Conservation (phyloP, 2,888 invertebrate genomes). For the Lepetodrilus schrolli region DNA sequence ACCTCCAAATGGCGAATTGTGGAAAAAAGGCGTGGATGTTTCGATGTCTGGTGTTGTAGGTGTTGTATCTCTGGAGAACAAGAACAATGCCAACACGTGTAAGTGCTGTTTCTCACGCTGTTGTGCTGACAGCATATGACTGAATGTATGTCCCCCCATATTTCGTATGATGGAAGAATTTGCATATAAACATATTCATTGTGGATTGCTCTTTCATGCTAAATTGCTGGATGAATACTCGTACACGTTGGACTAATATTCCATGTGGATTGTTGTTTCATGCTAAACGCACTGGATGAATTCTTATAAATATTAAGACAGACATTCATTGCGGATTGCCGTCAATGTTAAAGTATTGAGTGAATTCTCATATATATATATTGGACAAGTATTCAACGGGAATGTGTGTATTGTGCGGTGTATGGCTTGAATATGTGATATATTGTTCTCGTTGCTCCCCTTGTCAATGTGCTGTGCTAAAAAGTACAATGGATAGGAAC, state of each 20-base stretch:
- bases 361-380: not conserved
- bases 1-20: no score
- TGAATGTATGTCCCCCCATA: not conserved
- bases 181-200: not conserved
- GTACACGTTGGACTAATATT: no score
- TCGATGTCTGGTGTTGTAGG: not conserved
- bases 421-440: slow-evolving; percentile 24
- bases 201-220: not conserved
- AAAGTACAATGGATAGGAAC: no score
- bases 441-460: not conserved
- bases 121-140: not conserved
- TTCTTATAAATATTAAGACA: not conserved
- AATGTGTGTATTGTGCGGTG: not conserved
- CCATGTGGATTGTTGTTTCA: no score
- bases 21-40: not conserved
- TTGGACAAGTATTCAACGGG: no score
- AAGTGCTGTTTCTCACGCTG: not conserved
- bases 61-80: not conserved
- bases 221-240: not conserved
- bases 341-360: not conserved
- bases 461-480: no score
- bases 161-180: not conserved
- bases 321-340: not conserved
- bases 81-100: not conserved
- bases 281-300: no score